A percentile compares a stretch with the other conserved stretches of the same genome.
phyloP scores from a whole-genome alignment of 1,140 invertebrate species.

The Hormaphis cornu region DNA sequence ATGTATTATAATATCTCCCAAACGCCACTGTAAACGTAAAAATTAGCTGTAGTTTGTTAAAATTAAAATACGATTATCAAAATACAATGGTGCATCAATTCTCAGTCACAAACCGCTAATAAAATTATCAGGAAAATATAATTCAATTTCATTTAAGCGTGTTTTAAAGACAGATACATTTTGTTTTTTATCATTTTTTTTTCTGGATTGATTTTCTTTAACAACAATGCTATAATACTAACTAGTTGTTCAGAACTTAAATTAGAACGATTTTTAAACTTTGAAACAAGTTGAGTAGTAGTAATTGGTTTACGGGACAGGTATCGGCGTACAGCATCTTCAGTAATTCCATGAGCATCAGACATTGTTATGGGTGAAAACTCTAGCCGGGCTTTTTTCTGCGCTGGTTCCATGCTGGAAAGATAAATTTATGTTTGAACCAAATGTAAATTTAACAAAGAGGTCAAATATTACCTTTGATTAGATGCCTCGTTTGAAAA shows the following conservation, averaged over 20 bases:
- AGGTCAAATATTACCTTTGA: not conserved
- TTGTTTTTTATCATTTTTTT: constrained; percentile 87
- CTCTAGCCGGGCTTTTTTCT: constrained; percentile 36
- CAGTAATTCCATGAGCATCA: constrained; percentile 77
- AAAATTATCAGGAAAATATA: not conserved
- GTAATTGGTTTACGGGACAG: constrained; percentile 92
- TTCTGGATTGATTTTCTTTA: constrained; percentile 89
- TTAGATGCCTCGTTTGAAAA: not conserved
- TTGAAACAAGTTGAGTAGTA: constrained; percentile 83
- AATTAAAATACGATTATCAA: no score
- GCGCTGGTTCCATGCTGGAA: constrained; percentile 26
- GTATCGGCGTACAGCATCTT: constrained; percentile 87
- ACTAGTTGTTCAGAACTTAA: constrained; percentile 80
- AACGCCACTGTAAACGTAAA: no score
- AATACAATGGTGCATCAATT: no score
- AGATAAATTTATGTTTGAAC: not conserved
- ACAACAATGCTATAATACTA: constrained; percentile 83
- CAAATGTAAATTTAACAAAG: not conserved
- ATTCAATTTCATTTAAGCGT: not conserved
- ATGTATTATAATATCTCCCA: no score
- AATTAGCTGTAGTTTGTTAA: no score
- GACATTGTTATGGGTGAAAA: constrained; percentile 12
- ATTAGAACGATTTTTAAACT: constrained; percentile 90
- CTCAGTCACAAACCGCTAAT: no score
- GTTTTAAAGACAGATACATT: constrained; percentile 84